Evolutionary conservation across 2,888 invertebrate species (phyloP), one percentile per base, ranked within the genome.

Genomic region (Eretmocerus hayati): DNA sequence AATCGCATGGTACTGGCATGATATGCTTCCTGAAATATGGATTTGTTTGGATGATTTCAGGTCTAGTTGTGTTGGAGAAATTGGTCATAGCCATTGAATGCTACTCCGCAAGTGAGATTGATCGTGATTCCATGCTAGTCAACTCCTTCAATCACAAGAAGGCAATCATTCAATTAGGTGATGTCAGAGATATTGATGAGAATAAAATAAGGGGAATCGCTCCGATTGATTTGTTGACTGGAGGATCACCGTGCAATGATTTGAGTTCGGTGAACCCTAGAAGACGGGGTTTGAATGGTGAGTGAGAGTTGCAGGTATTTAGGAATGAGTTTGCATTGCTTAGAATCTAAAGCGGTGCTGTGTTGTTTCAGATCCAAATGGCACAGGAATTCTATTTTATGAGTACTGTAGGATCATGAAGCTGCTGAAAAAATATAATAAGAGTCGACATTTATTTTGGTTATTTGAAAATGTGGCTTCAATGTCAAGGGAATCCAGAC

Each of bases 241-340:
- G 79, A 9, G 80, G 80, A 2, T 80, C 80, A 2, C 80, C 80
- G 0, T 81, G 80, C 61, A 77, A 77, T 60, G 80, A 81, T 54
- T 64, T 80, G n/a, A 79, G 79, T 39, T 56, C 74, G n/a, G 79
- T 74, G 0, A 80, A 80, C 64, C 78, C 77, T 2, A 59, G 60
- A 4, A 69, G 79, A 46, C 75, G 74, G 58, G 79, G 80, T 35
- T 65, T 80, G 16, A 70, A 71, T 52, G 73, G 76, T 76, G 62
- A 47, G 46, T 31, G 15, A 4, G 4, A 30, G 4, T n/a, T 31
- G 13, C 15, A n/a, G n/a, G 4, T 31, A n/a, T 13, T 30, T 30
- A 9, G 11, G 15, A 31, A 31, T 3, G 15, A 4, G 4, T 31
- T 31, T 30, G 11, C 30, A n/a, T 13, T 3, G 13, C 15, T 31